phyloP scores from a whole-genome alignment of 1,140 invertebrate genomes.

The Homalodisca vitripennis region DNA sequence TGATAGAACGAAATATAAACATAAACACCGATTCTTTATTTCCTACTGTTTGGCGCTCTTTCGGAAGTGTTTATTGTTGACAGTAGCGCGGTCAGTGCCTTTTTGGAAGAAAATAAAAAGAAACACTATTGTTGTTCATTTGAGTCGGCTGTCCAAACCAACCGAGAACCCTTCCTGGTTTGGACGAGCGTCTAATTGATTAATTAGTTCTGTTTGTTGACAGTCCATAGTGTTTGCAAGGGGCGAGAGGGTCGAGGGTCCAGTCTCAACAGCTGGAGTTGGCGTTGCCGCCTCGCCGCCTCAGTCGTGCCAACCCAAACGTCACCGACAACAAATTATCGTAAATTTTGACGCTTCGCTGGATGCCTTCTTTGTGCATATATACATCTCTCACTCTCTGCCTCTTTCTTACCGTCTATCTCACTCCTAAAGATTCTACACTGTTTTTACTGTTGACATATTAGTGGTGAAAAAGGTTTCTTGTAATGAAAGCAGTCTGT shows the following conservation, averaged over 20 bases:
- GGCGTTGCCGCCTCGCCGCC: neutral
- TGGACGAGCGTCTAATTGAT: slow-evolving; percentile 5
- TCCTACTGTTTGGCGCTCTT: too few species aligned
- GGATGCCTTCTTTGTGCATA: slow-evolving; percentile 12
- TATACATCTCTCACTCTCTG: neutral
- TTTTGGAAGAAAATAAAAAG: too few species aligned
- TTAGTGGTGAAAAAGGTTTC: slow-evolving; percentile 11
- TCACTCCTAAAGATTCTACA: neutral
- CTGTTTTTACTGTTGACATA: neutral
- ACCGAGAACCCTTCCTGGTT: too few species aligned
- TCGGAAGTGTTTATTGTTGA: too few species aligned
- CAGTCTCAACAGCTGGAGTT: too few species aligned
- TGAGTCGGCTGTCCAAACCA: too few species aligned
- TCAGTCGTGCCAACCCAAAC: slow-evolving; percentile 1
- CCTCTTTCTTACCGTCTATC: neutral
- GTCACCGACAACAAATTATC: neutral
- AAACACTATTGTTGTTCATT: too few species aligned
- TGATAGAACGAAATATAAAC: too few species aligned
- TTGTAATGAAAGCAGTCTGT: neutral
- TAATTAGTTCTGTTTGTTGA: slow-evolving; percentile 6
- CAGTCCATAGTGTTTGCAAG: too few species aligned
- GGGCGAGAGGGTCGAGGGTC: too few species aligned
- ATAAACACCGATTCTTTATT: too few species aligned
- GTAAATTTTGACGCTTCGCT: slow-evolving; percentile 16
- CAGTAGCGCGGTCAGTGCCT: too few species aligned